Base-by-base conservation (phyloP, 2,113 vertebrate species). In the Trochalopteron elliotii region DNA sequence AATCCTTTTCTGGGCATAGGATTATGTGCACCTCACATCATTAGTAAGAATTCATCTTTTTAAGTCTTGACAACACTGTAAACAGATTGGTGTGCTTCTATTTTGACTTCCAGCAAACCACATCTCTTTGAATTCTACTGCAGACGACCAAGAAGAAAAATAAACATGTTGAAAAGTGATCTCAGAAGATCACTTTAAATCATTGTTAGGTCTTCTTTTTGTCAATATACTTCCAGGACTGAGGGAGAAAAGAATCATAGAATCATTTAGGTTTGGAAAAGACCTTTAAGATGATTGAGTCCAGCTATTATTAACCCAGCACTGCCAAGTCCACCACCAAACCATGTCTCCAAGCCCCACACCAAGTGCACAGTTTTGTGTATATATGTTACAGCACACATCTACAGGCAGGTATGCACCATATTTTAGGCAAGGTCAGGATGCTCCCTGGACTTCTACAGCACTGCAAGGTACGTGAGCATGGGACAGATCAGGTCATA, bases 381-480 rank as follows among this genome's bases (percentile, higher is more conserved):
- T 16, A 30, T 44, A 2, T 13, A 20, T 24, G 37, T 45, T 30
- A 31, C 45, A 82, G 39, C 69, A 53, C 11, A 7, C 22, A 53
- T 18, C 39, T 68, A 25, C 10, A 83, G 64, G 47, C 28, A 68
- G 57, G 15, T n/a, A 60, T 8, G 15, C 55, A 31, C 22, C 3
- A 2, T 49, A 31, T 50, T 69, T 76, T n/a, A 74, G 40, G 16
- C 4, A 28, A 74, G 21, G 15, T 49, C 45, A 56, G 37, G 15
- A 53, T 72, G 45, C 16, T 85, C 22, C 37, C 31, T 40, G 14
- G 13, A 10, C 10, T 79, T 47, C 52, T 64, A 49, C 17, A 82
- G 22, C 27, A 64, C 10, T 23, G 42, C 45, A 85, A 84, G 60
- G 4, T 52, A 50, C 0, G 0, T 2, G 14, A 84, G 12, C 27